Evolutionary conservation across 30 jellyfish, hydroid and myxozoan genomes (phyloP).

Genomic region (Cassiopea xamachana): DNA sequence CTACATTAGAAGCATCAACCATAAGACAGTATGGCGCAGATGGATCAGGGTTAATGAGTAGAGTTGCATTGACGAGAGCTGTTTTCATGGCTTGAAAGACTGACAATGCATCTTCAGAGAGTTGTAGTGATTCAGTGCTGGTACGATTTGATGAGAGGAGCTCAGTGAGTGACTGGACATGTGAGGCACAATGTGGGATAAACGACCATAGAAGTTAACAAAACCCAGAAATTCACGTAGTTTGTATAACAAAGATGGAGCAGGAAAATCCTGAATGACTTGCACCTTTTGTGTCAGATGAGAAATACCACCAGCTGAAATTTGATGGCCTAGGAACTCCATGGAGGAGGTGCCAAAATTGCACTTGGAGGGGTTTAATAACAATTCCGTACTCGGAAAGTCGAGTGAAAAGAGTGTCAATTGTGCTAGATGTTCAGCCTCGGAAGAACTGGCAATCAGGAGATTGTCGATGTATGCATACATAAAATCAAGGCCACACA

Average conservation of each 20-base stretch:
- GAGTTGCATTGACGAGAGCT: constrained; percentile 12
- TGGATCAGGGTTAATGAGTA: constrained; percentile 15
- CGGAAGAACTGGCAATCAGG: no score
- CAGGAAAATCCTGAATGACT: neutral
- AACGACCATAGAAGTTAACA: constrained; percentile 1
- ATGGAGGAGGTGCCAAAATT: neutral
- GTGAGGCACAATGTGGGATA: constrained; percentile 11
- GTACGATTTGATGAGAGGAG: constrained; percentile 2
- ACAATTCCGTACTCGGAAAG: no score
- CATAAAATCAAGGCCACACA: no score
- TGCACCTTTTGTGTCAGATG: neutral
- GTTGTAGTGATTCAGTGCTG: neutral
- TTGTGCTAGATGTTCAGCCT: no score
- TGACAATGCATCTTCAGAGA: neutral
- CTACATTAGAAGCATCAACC: constrained; percentile 66
- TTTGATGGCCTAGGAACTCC: constrained; percentile 1
- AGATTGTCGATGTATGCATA: no score
- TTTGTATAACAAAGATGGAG: neutral
- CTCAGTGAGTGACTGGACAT: constrained; percentile 1
- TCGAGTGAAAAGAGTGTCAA: no score
- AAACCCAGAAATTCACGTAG: neutral
- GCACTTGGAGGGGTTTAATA: neutral
- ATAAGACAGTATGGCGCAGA: constrained; percentile 38
- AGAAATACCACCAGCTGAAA: neutral
- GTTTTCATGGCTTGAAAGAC: neutral